Base-by-base conservation (phyloP, 2,888 invertebrate genomes). In the Coecobrya sp. region DNA sequence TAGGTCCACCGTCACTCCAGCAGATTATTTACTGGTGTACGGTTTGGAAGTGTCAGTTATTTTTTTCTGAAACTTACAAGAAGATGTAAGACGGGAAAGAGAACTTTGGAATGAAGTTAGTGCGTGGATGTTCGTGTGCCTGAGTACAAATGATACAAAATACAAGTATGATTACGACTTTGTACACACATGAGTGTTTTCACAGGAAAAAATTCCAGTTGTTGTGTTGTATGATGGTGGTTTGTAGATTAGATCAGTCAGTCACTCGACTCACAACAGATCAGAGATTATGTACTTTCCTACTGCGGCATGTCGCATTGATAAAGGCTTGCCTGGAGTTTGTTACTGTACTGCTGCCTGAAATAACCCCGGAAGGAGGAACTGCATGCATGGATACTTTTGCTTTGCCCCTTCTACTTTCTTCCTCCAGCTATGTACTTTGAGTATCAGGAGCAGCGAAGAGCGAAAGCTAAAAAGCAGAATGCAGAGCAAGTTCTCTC, bases 221-320 rank as follows among this genome's bases (percentile, higher is more conserved):
- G 36, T 16, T n/a, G 13, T 36, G 36, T n/a, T 16, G 36, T n/a
- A 19, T 25, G 62, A 11, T 76, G 76, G 30, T 55, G 55, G 55
- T 59, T 86, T 82, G 42, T 36, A 89, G 82, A 88, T 70, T 73
- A 82, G 84, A 73, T 84, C 89, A 89, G 82, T 82, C 89, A 82
- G 84, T 73, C 55, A 84, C 16, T 30, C 65, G 59, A 45, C 68
- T 82, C 68, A n/a, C 49, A 68, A 73, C 49, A 81, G 89, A 73
- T 68, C 45, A 73, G 70, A 70, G 68, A 84, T 81, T 89, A 87
- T 79, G 79, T 52, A 73, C 87, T 62, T 59, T 76, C 49, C 25
- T 81, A 45, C 49, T 81, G 82, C 36, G 89, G 81, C 19, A 68
- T 70, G 65, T 89, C 82, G 81, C 19, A 30, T 55, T 68, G 65